Evolutionary conservation across 2,888 invertebrate species (phyloP).

Genomic region (Eurytoma californica): DNA sequence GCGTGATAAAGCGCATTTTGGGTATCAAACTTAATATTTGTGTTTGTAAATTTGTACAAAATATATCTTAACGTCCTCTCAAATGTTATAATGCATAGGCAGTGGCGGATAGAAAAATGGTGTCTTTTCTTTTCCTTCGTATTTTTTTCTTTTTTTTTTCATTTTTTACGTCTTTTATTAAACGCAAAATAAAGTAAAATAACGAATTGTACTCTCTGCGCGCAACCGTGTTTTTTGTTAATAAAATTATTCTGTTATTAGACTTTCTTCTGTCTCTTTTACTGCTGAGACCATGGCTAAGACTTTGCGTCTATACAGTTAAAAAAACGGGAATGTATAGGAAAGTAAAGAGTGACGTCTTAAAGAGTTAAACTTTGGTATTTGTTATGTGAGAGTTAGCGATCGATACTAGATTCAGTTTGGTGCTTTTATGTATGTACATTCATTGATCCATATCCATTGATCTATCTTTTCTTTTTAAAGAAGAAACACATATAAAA

Average conservation of each 20-base stretch:
- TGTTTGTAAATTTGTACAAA: conserved; percentile 55
- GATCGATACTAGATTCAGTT: conserved; percentile 57
- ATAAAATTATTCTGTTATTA: conserved; percentile 40
- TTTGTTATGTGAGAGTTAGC: conserved; percentile 70
- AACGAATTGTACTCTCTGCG: conserved; percentile 39
- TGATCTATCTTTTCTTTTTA: conserved; percentile 26
- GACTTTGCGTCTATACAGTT: conserved; percentile 41
- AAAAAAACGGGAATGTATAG: conserved; percentile 60
- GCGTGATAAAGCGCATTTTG: conserved; percentile 21
- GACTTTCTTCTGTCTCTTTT: conserved; percentile 46
- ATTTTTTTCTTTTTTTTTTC: no score
- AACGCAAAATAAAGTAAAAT: conserved; percentile 50
- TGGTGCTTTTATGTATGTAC: conserved; percentile 50
- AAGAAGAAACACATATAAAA: conserved; percentile 37
- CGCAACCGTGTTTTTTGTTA: conserved; percentile 42
- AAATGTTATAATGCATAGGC: conserved; percentile 64
- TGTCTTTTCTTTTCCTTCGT: conserved; percentile 52
- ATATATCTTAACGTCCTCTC: conserved; percentile 46
- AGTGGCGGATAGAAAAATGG: conserved; percentile 65
- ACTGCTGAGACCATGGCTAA: conserved; percentile 5
- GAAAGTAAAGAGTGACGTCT: conserved; percentile 64
- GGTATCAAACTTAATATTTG: conserved; percentile 46
- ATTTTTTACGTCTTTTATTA: conserved; percentile 23
- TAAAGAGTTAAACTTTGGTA: conserved; percentile 74
- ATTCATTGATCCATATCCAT: conserved; percentile 40